Base-by-base conservation (phyloP, 1,140 invertebrate genomes). In the Venturia canescens region DNA sequence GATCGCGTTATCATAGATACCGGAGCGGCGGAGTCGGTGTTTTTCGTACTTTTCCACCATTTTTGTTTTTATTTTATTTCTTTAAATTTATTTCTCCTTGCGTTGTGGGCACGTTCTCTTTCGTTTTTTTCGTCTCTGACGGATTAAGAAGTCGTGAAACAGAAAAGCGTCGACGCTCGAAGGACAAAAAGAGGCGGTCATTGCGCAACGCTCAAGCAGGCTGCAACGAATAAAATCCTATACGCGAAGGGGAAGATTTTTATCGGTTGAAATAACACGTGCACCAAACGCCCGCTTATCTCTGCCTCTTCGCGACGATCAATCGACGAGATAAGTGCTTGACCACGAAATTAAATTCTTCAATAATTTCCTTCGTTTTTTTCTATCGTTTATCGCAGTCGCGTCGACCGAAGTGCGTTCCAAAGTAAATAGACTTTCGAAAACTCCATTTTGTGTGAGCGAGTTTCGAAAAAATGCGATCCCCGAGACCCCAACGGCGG, bases 1-100 rank as follows among this genome's bases (percentile, higher is more conserved):
- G 76, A 78, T 78, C 31, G 66, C 53, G 76, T 60, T 78, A 78
- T 80, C 78, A 27, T 57, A 67, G 23, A 31, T 57, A 71, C 63
- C 67, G 38, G 48, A 34, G 26, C 16, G 31, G 26, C 16, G 31
- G 31, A 34, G 71, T 63, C 70, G 44, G 34, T 80, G 71, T 75
- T 75, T 74, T 60, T 71, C 70, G 50, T 72, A 57, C 38, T 44
- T 44, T 44, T 44, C 38, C 38, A 44, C 38, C 44, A 48, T 71
- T 9, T 50, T 60, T 80, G 38, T 48, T 72, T 38, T 44, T 80
- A 60, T 21, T 50, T 72, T 27, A 72, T 53, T 53, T 80, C 6
- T 9, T 21, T 34, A 34, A 4, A 34, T 34, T 34, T 9, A 4
- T 34, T 34, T 34, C 9, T 44, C 38, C 38, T 44, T 44, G 7